phyloP scores from a whole-genome alignment of 1,140 invertebrate species.

The Lepidotrigona ventralis region DNA sequence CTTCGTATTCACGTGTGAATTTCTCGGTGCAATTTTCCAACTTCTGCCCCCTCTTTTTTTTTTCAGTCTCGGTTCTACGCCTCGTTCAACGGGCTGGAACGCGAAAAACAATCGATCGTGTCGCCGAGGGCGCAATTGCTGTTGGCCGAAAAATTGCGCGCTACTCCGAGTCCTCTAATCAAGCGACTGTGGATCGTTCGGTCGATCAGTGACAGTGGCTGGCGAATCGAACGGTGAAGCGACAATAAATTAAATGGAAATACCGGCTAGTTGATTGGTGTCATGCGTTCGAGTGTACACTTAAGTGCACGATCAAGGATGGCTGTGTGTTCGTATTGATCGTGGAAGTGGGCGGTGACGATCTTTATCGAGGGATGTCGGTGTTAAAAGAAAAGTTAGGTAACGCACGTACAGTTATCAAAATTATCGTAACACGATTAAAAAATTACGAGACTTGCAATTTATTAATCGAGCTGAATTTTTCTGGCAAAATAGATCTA shows the following conservation, averaged over 20 bases:
- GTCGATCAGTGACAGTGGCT: conserved; percentile 73
- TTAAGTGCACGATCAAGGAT: conserved; percentile 47
- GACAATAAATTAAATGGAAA: conserved; percentile 58
- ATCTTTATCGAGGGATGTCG: neutral
- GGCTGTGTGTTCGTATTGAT: conserved; percentile 49
- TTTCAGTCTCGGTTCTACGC: neutral
- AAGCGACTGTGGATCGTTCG: conserved; percentile 65
- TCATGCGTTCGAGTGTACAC: conserved; percentile 38
- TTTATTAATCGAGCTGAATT: neutral
- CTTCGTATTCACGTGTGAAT: conserved; percentile 15
- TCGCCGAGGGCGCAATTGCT: neutral
- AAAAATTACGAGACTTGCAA: too few species aligned
- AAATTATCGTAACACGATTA: too few species aligned
- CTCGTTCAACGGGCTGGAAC: neutral
- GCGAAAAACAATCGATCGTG: conserved; percentile 51
- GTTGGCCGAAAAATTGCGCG: conserved; percentile 44
- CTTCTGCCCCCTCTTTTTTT: too few species aligned
- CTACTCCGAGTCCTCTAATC: conserved; percentile 51
- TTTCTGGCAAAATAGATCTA: too few species aligned
- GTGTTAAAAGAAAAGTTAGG: neutral
- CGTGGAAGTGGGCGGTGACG: conserved; percentile 47
- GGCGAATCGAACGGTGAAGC: conserved; percentile 62
- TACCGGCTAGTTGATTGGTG: conserved; percentile 20
- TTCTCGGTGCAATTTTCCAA: conserved; percentile 7
- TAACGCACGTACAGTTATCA: neutral